Evolutionary conservation across 2,113 vertebrate genomes (phyloP), one percentile per base, ranked within the genome.

Genomic region (Lepisosteus osseus): DNA sequence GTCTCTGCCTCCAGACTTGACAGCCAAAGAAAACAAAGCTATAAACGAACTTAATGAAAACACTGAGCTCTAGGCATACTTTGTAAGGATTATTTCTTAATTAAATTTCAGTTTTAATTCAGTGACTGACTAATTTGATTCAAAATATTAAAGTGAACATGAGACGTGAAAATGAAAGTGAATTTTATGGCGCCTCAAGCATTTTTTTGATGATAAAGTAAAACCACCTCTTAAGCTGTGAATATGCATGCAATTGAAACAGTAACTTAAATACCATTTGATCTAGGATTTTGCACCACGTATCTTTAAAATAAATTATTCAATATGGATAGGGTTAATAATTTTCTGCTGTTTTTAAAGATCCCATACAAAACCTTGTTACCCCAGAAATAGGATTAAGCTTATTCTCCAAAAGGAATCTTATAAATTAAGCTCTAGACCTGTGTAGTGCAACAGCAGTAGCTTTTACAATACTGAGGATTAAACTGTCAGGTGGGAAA

Each of bases 11-110:
- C 41, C 79, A 77, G 78, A 83, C 72, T 76, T 80, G 82, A 75
- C 72, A 81, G 84, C 77, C 86, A 87, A 89, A 76, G 75, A 79
- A 86, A 89, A 88, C 71, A 86, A 82, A 76, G 82, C 83, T 80
- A 83, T 85, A 84, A 80, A 83, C 80, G 80, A 89, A 83, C 85
- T 81, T 86, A 86, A 88, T 82, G 79, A 84, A 90, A 91, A 87
- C 80, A 85, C 84, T 84, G 79, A 89, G 82, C 15, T 81, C 78
- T 79, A 61, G 82, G 80, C 81, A 84, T 84, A 74, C 78, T 80
- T 82, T 80, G 83, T 80, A 86, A 87, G 63, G 69, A 74, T 80
- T 82, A 70, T 86, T 88, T 82, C 83, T 85, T 85, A 88, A 87
- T 87, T 87, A 82, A 72, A 77, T 84, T 88, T 81, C 77, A 41